A percentile compares a stretch with the other conserved stretches of the same genome.
phyloP scores from a whole-genome alignment of 2,888 invertebrate genomes.

The Platyscelio sp. region DNA sequence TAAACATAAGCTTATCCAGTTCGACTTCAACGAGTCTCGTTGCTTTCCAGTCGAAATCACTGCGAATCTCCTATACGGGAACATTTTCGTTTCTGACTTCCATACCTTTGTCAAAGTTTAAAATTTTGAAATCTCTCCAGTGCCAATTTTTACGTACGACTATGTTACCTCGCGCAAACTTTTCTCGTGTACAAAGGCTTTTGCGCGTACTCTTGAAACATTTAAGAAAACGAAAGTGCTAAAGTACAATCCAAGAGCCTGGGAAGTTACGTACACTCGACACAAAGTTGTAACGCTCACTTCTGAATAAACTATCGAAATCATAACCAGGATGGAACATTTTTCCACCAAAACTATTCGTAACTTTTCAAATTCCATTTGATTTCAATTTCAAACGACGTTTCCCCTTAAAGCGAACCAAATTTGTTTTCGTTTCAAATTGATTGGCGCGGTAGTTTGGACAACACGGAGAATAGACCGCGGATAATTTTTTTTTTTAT shows the following conservation, averaged over 20 bases:
- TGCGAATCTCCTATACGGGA: no score
- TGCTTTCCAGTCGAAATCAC: no score
- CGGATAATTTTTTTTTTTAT: conserved; percentile 5
- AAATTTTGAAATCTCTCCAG: conserved; percentile 3
- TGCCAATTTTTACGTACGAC: conserved; percentile 24
- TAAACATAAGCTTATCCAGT: no score
- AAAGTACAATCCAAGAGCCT: conserved; percentile 48
- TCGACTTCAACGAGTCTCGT: no score
- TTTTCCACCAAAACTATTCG: not conserved
- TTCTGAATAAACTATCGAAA: conserved; percentile 38
- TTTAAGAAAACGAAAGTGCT: conserved; percentile 54
- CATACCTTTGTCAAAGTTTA: not conserved
- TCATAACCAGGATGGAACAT: conserved; percentile 28
- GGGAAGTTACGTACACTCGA: no score
- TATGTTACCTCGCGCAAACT: conserved; percentile 29
- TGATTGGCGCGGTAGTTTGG: not conserved
- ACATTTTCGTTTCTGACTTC: no score
- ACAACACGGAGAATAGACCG: conserved; percentile 5
- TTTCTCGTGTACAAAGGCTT: conserved; percentile 21
- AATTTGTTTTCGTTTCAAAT: not conserved
- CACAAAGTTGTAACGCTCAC: no score
- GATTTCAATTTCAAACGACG: not conserved
- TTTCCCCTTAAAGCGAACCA: not conserved
- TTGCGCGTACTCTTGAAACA: conserved; percentile 23
- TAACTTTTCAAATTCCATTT: conserved; percentile 10